These are phyloP conservation scores for pig (Sus scrofa) DNA, from an alignment of 2,113 vertebrate genomes.

Conservation along the genomic window DNA sequence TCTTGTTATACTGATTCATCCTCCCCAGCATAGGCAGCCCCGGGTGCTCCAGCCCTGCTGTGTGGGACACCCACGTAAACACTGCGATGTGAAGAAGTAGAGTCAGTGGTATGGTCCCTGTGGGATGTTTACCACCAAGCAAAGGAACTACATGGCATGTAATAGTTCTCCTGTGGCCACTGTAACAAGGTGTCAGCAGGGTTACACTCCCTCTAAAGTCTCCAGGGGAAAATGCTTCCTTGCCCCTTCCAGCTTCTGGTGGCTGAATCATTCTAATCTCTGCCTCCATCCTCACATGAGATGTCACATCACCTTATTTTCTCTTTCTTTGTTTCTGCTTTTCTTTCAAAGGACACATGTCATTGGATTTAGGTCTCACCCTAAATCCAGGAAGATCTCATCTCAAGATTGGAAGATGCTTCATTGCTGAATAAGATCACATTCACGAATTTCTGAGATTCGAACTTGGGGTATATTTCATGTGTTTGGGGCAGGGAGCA, in stretches of 20 bases:
- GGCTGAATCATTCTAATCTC: rapidly evolving
- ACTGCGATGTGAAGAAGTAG: no score
- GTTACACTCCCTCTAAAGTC: neutral
- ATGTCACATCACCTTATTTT: neutral
- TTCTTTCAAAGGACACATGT: neutral
- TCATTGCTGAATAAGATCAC: neutral
- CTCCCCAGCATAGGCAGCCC: rapidly evolving
- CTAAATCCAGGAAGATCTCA: neutral
- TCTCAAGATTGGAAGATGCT: neutral
- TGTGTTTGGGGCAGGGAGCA: no score
- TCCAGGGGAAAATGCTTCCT: neutral
- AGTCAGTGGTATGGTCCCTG: rapidly evolving
- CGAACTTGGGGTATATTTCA: neutral
- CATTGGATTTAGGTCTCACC: neutral
- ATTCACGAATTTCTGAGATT: neutral
- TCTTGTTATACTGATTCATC: neutral
- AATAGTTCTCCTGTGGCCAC: neutral
- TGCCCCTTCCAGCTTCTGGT: neutral
- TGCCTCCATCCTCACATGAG: rapidly evolving
- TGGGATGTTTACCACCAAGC: no score
- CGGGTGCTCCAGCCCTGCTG: neutral
- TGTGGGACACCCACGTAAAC: rapidly evolving
- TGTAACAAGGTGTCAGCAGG: neutral
- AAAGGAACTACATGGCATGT: rapidly evolving
- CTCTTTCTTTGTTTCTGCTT: neutral